Percentiles rank a stretch among this genome's conserved stretches.
These are phyloP conservation scores for Vannuccia rotundouncinata DNA, from an alignment of 2,888 invertebrate genomes.

Conservation along the genomic window DNA sequence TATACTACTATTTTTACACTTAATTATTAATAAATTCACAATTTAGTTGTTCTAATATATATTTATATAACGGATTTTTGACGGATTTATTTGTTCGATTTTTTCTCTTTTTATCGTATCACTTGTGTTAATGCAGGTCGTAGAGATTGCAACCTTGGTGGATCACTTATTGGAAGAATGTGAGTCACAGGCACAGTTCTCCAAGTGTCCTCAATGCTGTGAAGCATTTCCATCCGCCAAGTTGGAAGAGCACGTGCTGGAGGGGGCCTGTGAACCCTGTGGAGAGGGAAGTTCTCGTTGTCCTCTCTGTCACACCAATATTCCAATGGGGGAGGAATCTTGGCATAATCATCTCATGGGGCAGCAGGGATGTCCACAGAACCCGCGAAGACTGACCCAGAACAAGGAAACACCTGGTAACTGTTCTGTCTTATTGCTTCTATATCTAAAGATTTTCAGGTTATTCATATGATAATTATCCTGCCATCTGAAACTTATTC, in stretches of 20 bases:
- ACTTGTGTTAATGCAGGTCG: conserved; percentile 56
- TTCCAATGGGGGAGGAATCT: conserved; percentile 58
- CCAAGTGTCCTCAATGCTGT: conserved; percentile 68
- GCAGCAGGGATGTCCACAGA: conserved; percentile 52
- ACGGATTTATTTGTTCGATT: too few relatives aligned
- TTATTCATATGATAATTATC: too few relatives aligned
- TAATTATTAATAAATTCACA: too few relatives aligned
- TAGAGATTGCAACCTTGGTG: conserved; percentile 76
- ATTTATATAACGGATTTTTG: too few relatives aligned
- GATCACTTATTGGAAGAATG: conserved; percentile 77
- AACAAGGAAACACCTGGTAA: too few relatives aligned
- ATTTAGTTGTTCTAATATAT: too few relatives aligned
- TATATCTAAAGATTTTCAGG: too few relatives aligned
- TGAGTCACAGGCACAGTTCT: conserved; percentile 66
- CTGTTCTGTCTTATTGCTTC: too few relatives aligned
- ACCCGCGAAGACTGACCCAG: conserved; percentile 49
- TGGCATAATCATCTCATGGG: conserved; percentile 42
- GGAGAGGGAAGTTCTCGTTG: conserved; percentile 61
- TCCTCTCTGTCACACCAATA: conserved; percentile 74
- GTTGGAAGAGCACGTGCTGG: conserved; percentile 62
- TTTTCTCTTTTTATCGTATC: too few relatives aligned
- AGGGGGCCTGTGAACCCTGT: conserved; percentile 62
- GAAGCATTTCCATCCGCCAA: conserved; percentile 66
- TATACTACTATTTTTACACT: too few relatives aligned
- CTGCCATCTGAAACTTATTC: too few relatives aligned